Percentiles rank a stretch among this genome's conserved stretches.
Evolutionary conservation across 1,140 invertebrate species (phyloP).

Genomic region (Adoxophyes honmai): DNA sequence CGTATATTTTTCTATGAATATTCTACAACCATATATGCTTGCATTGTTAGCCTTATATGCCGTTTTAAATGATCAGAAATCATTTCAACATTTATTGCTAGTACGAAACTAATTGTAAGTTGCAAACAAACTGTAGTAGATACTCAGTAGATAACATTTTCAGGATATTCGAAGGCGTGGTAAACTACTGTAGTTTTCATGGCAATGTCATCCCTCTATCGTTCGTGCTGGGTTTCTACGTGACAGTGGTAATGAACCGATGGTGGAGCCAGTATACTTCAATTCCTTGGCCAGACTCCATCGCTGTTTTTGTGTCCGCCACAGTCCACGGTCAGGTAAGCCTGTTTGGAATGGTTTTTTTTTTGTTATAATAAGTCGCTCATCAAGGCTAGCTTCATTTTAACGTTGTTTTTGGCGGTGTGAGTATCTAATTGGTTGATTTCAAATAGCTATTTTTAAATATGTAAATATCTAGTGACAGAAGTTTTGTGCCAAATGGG

Average conservation of each 20-base stretch:
- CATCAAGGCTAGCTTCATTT: not conserved
- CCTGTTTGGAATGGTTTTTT: not conserved
- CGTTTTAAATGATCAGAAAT: no score
- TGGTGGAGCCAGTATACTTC: slow-evolving; percentile 95
- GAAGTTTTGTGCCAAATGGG: not conserved
- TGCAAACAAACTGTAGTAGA: no score
- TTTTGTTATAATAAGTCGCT: not conserved
- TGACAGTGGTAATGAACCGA: slow-evolving; percentile 92
- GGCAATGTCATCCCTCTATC: slow-evolving; percentile 89
- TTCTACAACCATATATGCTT: no score
- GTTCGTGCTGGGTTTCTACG: slow-evolving; percentile 95
- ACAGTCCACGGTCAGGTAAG: slow-evolving; percentile 80
- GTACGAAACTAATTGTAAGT: no score
- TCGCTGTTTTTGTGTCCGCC: slow-evolving; percentile 90
- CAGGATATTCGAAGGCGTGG: slow-evolving; percentile 86
- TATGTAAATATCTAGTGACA: not conserved
- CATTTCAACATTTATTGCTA: not conserved
- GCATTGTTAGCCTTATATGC: no score
- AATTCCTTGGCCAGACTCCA: slow-evolving; percentile 89
- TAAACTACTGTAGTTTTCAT: slow-evolving; percentile 87
- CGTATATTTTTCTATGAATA: no score
- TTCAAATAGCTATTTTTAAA: not conserved
- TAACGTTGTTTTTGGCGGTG: not conserved
- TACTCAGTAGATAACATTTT: slow-evolving; percentile 25
- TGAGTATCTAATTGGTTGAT: not conserved